A percentile compares a stretch with the other conserved stretches of the same genome.
Evolutionary conservation across 1,140 invertebrate species (phyloP).

Genomic region (honey bee (Apis mellifera)): Amel_HAv3.1 CM009935.2:5093501-5094000

Average conservation of each 20-base stretch:
- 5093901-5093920: not conserved
- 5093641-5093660: not conserved
- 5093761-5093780: too few species aligned
- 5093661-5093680: not conserved
- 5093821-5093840: too few species aligned
- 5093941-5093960: not conserved
- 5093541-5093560: not conserved
- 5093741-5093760: too few species aligned
- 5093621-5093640: not conserved
- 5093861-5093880: too few species aligned
- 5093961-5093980: too few species aligned
- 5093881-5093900: too few species aligned
- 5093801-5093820: too few species aligned
- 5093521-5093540: not conserved
- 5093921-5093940: not conserved
- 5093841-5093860: too few species aligned
- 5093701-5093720: not conserved
- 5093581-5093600: not conserved
- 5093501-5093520: not conserved
- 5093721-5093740: too few species aligned
- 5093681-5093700: not conserved
- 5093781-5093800: too few species aligned
- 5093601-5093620: not conserved
- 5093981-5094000: not conserved
- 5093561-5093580: not conserved